A percentile compares a stretch with the other conserved stretches of the same genome.
phyloP scores from a whole-genome alignment of 2,797 vertebrate species.

The Neoniphon sammara region DNA sequence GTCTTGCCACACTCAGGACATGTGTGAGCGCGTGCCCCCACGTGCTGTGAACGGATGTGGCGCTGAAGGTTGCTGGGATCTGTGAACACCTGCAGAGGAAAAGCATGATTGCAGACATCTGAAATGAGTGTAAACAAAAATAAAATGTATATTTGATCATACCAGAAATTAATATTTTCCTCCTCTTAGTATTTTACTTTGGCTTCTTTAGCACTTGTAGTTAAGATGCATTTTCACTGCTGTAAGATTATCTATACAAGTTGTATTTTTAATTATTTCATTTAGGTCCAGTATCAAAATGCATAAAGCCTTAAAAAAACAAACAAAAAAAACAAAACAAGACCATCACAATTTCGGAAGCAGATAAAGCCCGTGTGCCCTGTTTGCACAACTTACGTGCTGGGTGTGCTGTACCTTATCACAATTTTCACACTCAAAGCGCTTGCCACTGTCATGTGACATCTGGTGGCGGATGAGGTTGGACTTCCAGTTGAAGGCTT shows the following conservation, averaged over 20 bases:
- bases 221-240: not conserved
- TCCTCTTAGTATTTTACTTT: not conserved
- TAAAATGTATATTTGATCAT: slow-evolving; percentile 15
- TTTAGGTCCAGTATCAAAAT: slow-evolving; percentile 25
- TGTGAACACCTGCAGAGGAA: slow-evolving; percentile 90
- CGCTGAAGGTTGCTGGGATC: slow-evolving; percentile 99
- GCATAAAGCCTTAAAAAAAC: slow-evolving; percentile 26
- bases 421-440: slow-evolving; percentile 99
- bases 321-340: slow-evolving; percentile 11
- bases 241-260: not conserved
- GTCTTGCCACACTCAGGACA: slow-evolving; percentile 99
- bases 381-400: slow-evolving; percentile 83
- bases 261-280: slow-evolving; percentile 10
- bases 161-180: not conserved
- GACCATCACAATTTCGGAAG: slow-evolving; percentile 52
- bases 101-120: slow-evolving; percentile 34
- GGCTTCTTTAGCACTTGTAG: not conserved
- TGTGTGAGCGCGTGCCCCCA: slow-evolving; percentile 94
- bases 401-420: slow-evolving; percentile 96
- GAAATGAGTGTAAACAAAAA: slow-evolving; percentile 52
- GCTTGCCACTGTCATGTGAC: slow-evolving; percentile 99
- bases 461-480: slow-evolving; percentile 99
- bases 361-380: slow-evolving; percentile 69
- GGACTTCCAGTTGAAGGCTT: slow-evolving; percentile 99
- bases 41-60: slow-evolving; percentile 98